Conservation (phyloP, 2,888 invertebrate genomes). For the Drosophila lacicola region DNA sequence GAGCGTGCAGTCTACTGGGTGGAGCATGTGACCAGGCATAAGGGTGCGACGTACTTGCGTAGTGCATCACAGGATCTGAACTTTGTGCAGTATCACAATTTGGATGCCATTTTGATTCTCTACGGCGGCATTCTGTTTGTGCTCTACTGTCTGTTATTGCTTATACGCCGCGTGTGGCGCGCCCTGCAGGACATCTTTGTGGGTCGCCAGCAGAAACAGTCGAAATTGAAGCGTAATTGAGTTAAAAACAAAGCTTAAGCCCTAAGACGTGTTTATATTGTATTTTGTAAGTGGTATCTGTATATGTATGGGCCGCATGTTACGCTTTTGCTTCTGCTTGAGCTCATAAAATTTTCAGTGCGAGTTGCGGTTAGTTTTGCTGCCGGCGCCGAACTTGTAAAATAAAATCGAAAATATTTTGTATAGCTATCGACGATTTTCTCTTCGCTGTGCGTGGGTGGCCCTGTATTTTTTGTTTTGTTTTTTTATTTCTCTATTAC, state of each 20-base stretch:
- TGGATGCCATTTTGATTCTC: conserved; percentile 80
- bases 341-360: conserved; percentile 40
- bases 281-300: conserved; percentile 4
- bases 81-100: conserved; percentile 81
- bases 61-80: conserved; percentile 81
- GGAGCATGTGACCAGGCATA: conserved; percentile 81
- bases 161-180: conserved; percentile 36
- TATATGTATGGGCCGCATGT: neutral
- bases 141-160: conserved; percentile 37
- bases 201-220: conserved; percentile 17
- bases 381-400: conserved; percentile 49
- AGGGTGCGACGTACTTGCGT: conserved; percentile 81
- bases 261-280: neutral
- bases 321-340: conserved; percentile 10
- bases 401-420: conserved; percentile 73
- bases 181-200: conserved; percentile 39
- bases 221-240: conserved; percentile 56
- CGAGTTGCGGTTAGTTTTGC: conserved; percentile 29
- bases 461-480: too few relatives aligned
- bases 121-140: conserved; percentile 65
- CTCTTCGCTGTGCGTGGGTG: neutral
- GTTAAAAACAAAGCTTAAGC: neutral
- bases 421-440: conserved; percentile 48
- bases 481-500: neutral
- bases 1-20: conserved; percentile 83